Conservation (phyloP, 2,888 invertebrate genomes). For the Hydraecia micacea region DNA sequence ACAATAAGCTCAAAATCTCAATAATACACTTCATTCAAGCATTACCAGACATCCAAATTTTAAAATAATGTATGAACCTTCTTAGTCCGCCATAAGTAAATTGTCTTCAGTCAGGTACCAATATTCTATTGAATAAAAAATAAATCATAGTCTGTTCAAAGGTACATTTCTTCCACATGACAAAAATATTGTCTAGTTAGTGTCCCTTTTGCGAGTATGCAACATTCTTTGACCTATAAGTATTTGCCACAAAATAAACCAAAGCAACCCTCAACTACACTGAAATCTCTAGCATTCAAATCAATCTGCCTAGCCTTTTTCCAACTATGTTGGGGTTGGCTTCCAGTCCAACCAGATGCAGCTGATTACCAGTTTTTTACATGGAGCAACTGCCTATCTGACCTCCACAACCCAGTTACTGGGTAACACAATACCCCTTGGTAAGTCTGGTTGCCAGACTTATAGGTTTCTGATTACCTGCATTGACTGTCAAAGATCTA, state of each 20-base stretch:
- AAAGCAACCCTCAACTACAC: not conserved
- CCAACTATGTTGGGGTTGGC: not conserved
- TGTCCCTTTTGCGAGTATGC: constrained; percentile 3
- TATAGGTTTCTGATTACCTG: no score
- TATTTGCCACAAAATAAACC: not conserved
- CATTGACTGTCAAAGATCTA: no score
- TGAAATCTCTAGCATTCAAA: not conserved
- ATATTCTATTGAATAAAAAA: not conserved
- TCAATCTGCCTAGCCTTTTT: not conserved
- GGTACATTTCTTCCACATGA: not conserved
- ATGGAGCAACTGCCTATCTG: no score
- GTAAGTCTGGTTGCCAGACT: no score
- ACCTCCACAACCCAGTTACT: no score
- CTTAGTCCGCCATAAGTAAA: not conserved
- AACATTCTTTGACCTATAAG: not conserved
- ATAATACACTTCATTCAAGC: not conserved
- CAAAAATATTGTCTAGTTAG: not conserved
- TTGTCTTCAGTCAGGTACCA: not conserved
- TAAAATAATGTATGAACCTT: not conserved
- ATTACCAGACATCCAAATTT: not conserved
- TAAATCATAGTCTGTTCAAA: not conserved
- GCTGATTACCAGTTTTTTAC: not conserved
- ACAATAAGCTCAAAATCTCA: not conserved
- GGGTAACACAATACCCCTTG: no score
- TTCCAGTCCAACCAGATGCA: not conserved